A percentile compares a stretch with the other conserved stretches of the same genome.
These are phyloP conservation scores for Brachypalpus laphriformis DNA, from an alignment of 2,888 invertebrate species.

Conservation along the genomic window DNA sequence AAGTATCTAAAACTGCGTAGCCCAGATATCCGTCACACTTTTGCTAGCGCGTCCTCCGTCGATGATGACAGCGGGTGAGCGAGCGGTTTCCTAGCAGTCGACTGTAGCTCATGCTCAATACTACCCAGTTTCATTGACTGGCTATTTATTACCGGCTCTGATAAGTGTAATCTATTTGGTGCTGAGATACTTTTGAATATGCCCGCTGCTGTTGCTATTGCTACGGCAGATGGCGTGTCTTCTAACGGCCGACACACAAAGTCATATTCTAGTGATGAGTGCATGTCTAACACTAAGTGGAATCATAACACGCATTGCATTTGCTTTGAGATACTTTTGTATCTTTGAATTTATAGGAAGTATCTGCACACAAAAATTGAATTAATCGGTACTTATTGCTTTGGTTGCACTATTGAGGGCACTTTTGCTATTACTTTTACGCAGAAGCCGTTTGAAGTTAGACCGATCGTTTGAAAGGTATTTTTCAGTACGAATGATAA, in stretches of 20 bases:
- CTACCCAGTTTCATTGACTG: conserved; percentile 61
- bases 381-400: conserved; percentile 10
- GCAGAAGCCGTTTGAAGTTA: background rate
- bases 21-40: conserved; percentile 72
- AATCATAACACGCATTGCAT: conserved; percentile 63
- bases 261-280: conserved; percentile 57
- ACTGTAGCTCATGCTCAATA: conserved; percentile 28
- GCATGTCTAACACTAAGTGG: conserved; percentile 65
- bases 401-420: background rate
- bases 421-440: background rate
- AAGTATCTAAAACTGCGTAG: conserved; percentile 52
- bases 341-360: conserved; percentile 44
- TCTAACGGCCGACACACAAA: conserved; percentile 26
- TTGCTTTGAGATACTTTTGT: conserved; percentile 57
- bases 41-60: conserved; percentile 11
- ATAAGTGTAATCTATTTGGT: conserved; percentile 52
- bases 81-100: conserved; percentile 36
- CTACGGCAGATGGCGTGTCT: conserved; percentile 31
- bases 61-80: conserved; percentile 62
- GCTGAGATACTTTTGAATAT: conserved; percentile 53
- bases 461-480: background rate
- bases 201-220: conserved; percentile 1
- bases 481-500: too few species aligned
- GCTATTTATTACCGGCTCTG: conserved; percentile 69
- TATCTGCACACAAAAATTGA: background rate